Evolutionary conservation across 2,888 invertebrate genomes (phyloP).

Genomic region (Terebella lapidaria): DNA sequence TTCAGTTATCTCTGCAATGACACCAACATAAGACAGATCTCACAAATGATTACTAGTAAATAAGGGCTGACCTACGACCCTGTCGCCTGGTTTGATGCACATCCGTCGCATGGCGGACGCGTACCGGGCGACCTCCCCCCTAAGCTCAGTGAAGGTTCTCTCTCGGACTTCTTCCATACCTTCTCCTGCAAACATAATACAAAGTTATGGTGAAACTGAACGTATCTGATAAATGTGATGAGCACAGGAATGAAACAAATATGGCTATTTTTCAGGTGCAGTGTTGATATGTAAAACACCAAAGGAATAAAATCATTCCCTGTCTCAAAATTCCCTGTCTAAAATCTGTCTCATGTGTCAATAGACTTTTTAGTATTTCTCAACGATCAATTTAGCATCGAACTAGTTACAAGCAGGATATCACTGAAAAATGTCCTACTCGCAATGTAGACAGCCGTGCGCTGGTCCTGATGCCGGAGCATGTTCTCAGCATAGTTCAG

Average conservation of each 20-base stretch:
- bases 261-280: too few species aligned
- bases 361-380: neutral
- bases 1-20: too few species aligned
- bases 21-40: too few species aligned
- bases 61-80: constrained; percentile 55
- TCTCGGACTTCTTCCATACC: constrained; percentile 34
- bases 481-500: constrained; percentile 59
- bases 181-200: constrained; percentile 28
- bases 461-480: constrained; percentile 52
- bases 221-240: too few species aligned
- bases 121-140: constrained; percentile 48
- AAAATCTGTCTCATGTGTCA: neutral
- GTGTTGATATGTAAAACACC: too few species aligned
- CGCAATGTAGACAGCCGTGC: constrained; percentile 55
- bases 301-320: neutral
- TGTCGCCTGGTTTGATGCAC: constrained; percentile 54
- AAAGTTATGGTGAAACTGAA: too few species aligned
- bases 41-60: too few species aligned
- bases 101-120: constrained; percentile 50
- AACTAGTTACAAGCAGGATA: neutral
- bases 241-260: too few species aligned
- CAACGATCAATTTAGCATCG: neutral
- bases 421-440: constrained; percentile 44
- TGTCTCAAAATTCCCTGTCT: neutral
- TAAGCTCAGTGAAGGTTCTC: constrained; percentile 50